Conservation (phyloP, 2,113 vertebrate species). For the Halichoerus grypus region DNA sequence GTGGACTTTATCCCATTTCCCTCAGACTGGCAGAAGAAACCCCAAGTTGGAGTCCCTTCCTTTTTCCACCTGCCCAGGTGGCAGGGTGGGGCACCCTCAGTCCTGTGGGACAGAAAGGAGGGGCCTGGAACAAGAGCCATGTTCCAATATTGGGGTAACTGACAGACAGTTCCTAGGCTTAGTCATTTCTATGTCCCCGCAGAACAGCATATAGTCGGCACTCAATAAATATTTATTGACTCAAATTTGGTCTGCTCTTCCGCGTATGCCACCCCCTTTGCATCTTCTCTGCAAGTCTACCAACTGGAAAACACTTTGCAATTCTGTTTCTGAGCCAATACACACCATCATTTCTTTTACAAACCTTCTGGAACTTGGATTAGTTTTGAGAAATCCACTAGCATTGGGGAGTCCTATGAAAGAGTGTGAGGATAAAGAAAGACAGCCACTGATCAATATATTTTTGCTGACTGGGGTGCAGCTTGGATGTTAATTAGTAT, state of each 20-base stretch:
- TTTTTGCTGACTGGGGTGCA: background rate
- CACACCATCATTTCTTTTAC: conserved; percentile 57
- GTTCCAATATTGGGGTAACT: background rate
- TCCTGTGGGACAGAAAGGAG: background rate
- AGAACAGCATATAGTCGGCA: background rate
- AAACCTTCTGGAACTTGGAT: conserved; percentile 72
- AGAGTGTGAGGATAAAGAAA: conserved; percentile 12
- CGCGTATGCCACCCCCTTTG: background rate
- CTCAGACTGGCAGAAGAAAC: background rate
- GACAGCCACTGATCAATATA: background rate
- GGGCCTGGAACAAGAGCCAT: background rate
- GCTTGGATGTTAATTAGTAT: background rate
- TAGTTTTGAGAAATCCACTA: conserved; percentile 34
- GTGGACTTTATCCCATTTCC: background rate
- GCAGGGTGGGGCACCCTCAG: background rate
- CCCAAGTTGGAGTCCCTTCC: background rate
- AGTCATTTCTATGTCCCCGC: background rate
- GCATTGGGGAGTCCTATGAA: conserved; percentile 7
- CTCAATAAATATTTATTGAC: conserved; percentile 26
- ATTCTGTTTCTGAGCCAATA: conserved; percentile 62
- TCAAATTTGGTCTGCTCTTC: background rate
- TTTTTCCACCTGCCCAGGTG: background rate
- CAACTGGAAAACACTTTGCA: conserved; percentile 70
- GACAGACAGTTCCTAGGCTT: background rate
- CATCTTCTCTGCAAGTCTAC: conserved; percentile 37